A percentile compares a stretch with the other conserved stretches of the same genome.
phyloP scores from a whole-genome alignment of 2,113 vertebrate species.

The Prunella himalayana region DNA sequence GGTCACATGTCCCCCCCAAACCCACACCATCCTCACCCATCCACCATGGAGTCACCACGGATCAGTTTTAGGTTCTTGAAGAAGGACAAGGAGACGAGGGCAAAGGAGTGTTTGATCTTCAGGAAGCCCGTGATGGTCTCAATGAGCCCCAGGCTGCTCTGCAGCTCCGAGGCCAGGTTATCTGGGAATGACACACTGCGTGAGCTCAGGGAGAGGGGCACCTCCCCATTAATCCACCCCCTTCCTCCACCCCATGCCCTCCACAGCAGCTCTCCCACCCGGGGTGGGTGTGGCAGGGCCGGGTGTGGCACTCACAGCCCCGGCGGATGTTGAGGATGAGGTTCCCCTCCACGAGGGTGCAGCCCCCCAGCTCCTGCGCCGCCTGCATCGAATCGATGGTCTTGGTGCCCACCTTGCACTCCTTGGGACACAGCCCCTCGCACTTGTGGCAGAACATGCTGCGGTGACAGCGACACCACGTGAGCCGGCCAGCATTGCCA shows the following conservation, averaged over 20 bases:
- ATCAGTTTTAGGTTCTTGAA: conserved; percentile 82
- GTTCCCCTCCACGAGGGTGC: conserved; percentile 78
- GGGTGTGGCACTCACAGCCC: conserved; percentile 70
- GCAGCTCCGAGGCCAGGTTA: conserved; percentile 73
- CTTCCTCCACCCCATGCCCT: neutral
- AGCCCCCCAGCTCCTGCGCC: conserved; percentile 74
- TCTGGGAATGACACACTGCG: neutral
- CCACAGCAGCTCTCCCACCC: neutral
- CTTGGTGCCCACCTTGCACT: conserved; percentile 81
- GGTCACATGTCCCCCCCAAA: fast-evolving
- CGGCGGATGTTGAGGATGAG: conserved; percentile 80
- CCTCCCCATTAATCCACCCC: neutral
- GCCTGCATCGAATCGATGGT: conserved; percentile 72
- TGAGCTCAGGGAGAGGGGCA: neutral
- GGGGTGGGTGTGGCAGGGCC: fast-evolving
- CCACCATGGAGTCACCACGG: conserved; percentile 78
- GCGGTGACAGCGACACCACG: fast-evolving
- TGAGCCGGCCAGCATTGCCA: fast-evolving
- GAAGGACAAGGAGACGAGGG: conserved; percentile 77
- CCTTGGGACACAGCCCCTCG: conserved; percentile 78
- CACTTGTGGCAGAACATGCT: conserved; percentile 82
- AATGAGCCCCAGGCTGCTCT: conserved; percentile 74
- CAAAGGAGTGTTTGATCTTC: conserved; percentile 82
- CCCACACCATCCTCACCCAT: conserved; percentile 60
- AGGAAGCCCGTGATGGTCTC: conserved; percentile 82